phyloP scores from a whole-genome alignment of 2,797 vertebrate genomes.

The Triplophysa bombifrons region DNA sequence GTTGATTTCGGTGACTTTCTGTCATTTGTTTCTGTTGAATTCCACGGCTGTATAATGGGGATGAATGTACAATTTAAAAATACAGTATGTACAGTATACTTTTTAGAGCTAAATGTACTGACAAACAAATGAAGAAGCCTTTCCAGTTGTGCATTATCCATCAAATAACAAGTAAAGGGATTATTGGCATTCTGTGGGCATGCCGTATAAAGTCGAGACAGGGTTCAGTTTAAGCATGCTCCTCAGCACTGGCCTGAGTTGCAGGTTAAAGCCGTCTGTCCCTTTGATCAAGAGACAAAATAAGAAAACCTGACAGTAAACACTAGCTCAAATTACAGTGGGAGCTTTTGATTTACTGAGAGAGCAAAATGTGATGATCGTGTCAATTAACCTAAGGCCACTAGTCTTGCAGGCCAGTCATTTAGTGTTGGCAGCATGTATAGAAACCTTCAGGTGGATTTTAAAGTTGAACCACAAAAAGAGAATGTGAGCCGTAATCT shows the following conservation, averaged over 20 bases:
- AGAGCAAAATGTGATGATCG: conserved; percentile 47
- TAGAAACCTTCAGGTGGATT: not conserved
- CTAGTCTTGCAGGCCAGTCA: conserved; percentile 18
- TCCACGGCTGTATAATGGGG: too few species aligned
- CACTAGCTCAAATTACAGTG: not conserved
- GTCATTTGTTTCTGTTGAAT: too few species aligned
- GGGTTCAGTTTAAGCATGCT: not conserved
- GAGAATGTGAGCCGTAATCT: not conserved
- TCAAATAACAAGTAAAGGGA: not conserved
- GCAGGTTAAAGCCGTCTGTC: not conserved
- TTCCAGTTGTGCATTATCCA: not conserved
- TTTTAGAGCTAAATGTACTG: too few species aligned
- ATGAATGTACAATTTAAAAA: too few species aligned
- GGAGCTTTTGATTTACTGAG: conserved; percentile 17
- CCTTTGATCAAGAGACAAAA: conserved; percentile 10
- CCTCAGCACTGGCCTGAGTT: not conserved
- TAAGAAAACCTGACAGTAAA: not conserved
- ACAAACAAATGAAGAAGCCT: not conserved
- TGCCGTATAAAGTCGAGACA: not conserved
- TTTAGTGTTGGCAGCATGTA: not conserved
- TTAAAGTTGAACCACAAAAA: not conserved
- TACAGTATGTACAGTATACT: too few species aligned
- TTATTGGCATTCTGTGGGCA: not conserved
- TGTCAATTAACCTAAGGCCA: conserved; percentile 1
- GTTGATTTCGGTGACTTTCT: too few species aligned